Evolutionary conservation across 2,888 invertebrate species (phyloP).

Genomic region (Rosalia funebris): DNA sequence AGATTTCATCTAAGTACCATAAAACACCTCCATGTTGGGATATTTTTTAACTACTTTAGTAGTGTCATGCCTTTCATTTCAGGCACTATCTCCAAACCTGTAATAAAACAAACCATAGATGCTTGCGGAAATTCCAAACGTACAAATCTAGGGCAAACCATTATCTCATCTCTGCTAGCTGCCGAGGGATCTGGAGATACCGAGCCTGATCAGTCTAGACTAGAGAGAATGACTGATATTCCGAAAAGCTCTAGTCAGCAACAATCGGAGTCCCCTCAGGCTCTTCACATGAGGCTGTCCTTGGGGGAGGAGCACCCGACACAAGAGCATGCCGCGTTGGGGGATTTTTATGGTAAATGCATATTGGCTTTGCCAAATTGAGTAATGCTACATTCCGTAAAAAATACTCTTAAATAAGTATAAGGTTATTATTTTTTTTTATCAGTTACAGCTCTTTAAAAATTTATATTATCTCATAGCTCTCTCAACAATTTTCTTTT

Average conservation of each 20-base stretch:
- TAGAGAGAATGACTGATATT: slow-evolving; percentile 52
- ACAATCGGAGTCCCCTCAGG: slow-evolving; percentile 46
- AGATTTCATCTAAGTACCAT: no score
- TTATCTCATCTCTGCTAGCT: slow-evolving; percentile 42
- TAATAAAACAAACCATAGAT: slow-evolving; percentile 18
- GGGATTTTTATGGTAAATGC: slow-evolving; percentile 57
- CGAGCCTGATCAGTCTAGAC: slow-evolving; percentile 55
- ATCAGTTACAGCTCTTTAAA: no score
- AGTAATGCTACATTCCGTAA: no score
- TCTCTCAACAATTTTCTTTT: no score
- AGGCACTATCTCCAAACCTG: slow-evolving; percentile 9
- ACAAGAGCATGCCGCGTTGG: slow-evolving; percentile 50
- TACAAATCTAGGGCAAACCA: slow-evolving; percentile 36
- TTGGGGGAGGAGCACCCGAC: slow-evolving; percentile 57
- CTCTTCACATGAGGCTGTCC: slow-evolving; percentile 60
- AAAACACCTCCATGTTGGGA: no score
- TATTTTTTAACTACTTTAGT: no score
- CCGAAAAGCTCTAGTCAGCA: slow-evolving; percentile 28
- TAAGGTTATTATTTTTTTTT: no score
- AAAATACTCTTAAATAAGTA: no score
- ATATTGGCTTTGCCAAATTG: no score
- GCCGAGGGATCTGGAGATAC: slow-evolving; percentile 56
- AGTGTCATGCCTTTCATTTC: no score
- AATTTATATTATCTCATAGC: no score
- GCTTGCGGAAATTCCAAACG: slow-evolving; percentile 13